Conservation (phyloP, 30 jellyfish, hydroid and myxozoan species). For the Chrysaora quinquecirrha region DNA sequence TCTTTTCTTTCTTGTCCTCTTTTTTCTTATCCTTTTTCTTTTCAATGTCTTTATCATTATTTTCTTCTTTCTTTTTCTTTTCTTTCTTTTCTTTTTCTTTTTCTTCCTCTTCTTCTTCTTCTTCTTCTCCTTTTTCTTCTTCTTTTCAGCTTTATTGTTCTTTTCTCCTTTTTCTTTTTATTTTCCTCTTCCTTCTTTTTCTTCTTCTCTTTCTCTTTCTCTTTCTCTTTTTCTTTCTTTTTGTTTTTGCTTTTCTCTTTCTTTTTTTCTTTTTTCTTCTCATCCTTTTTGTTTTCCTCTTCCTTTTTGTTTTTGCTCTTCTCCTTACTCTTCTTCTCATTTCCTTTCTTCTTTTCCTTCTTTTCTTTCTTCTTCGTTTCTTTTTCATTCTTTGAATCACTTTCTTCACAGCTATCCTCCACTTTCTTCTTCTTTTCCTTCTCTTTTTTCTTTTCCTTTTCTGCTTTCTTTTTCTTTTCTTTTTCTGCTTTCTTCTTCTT, state of each 20-base stretch:
- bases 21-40: neutral
- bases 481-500: neutral
- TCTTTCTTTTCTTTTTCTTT: neutral
- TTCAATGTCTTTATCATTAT: neutral
- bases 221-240: neutral
- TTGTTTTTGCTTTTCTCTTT: neutral
- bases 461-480: neutral
- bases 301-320: too few relatives aligned
- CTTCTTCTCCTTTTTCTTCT: neutral
- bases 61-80: neutral
- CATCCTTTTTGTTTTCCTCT: slow-evolving; percentile 1
- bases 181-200: neutral
- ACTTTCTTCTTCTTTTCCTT: neutral
- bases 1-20: neutral
- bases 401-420: neutral
- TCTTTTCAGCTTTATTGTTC: neutral
- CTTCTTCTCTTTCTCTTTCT: neutral
- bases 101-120: neutral
- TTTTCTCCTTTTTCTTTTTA: neutral
- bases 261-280: neutral
- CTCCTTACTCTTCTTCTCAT: neutral
- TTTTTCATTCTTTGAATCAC: neutral
- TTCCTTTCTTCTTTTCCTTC: neutral
- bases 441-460: neutral
- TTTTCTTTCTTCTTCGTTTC: neutral